A percentile compares a stretch with the other conserved stretches of the same genome.
Evolutionary conservation across 2,113 vertebrate species (phyloP).

Genomic region (Salvelinus sp.): DNA sequence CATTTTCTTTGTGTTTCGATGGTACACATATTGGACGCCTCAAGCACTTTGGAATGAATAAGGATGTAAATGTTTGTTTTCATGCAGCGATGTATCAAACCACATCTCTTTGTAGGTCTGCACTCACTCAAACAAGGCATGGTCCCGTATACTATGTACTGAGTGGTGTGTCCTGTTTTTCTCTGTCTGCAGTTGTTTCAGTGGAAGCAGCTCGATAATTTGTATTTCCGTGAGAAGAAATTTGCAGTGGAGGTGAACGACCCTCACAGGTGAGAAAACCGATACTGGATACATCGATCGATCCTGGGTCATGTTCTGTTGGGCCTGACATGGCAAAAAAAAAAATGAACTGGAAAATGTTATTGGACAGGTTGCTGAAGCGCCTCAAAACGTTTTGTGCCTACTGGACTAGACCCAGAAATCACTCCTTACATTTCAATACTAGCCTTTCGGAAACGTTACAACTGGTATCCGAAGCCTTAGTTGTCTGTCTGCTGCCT

Average conservation of each 20-base stretch:
- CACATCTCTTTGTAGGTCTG: constrained; percentile 16
- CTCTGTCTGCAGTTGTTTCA: constrained; percentile 83
- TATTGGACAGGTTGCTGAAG: background rate
- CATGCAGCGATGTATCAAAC: background rate
- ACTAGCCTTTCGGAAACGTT: constrained; percentile 20
- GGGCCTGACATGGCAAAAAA: background rate
- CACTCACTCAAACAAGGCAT: constrained; percentile 18
- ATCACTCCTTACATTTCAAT: constrained; percentile 30
- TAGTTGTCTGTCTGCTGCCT: no score
- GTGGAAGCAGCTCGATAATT: constrained; percentile 97
- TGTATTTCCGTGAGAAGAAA: constrained; percentile 98
- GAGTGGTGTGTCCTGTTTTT: constrained; percentile 22
- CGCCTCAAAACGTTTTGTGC: no score
- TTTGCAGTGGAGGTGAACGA: constrained; percentile 98
- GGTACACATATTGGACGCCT: background rate
- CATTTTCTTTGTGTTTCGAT: constrained; percentile 3
- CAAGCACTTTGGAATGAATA: constrained; percentile 7
- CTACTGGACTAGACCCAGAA: constrained; percentile 19
- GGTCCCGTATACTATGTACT: constrained; percentile 29
- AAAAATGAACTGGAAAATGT: background rate
- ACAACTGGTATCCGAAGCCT: no score
- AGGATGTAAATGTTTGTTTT: constrained; percentile 32
- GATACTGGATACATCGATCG: background rate
- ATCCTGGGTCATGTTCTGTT: constrained; percentile 2
- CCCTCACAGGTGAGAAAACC: constrained; percentile 84